These are phyloP conservation scores for Lerista edwardsae DNA, from an alignment of 2,797 vertebrate species.

Conservation along the genomic window DNA sequence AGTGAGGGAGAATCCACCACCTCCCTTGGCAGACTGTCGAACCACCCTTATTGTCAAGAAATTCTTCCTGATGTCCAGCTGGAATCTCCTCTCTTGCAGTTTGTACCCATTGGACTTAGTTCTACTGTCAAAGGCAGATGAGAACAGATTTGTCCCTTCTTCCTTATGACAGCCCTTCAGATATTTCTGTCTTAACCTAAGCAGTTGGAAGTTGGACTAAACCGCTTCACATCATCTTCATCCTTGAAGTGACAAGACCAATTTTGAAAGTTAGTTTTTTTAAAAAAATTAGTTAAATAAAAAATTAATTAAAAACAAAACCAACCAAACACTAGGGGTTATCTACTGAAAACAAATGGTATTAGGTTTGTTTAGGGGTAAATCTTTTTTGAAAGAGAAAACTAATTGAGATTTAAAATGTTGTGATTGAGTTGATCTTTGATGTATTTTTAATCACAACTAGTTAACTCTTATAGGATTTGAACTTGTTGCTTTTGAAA, in stretches of 20 bases:
- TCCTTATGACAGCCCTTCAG: too few species aligned
- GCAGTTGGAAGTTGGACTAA: background rate
- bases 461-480: background rate
- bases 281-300: too few species aligned
- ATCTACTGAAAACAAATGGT: background rate
- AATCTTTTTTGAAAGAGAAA: conserved; percentile 22
- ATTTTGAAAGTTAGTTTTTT: conserved; percentile 27
- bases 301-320: too few species aligned
- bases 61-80: too few species aligned
- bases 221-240: background rate
- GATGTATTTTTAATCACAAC: conserved; percentile 31
- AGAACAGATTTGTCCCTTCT: too few species aligned
- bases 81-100: too few species aligned
- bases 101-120: too few species aligned
- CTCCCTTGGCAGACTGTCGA: too few species aligned
- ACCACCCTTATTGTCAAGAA: too few species aligned
- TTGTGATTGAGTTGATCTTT: conserved; percentile 28
- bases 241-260: background rate
- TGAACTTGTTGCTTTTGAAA: conserved; percentile 17
- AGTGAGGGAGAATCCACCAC: too few species aligned
- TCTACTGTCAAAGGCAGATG: too few species aligned
- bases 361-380: background rate
- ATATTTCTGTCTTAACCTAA: background rate
- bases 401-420: conserved; percentile 22
- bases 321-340: background rate